Conservation (phyloP, 2,888 invertebrate species). For the Euclidia mi region DNA sequence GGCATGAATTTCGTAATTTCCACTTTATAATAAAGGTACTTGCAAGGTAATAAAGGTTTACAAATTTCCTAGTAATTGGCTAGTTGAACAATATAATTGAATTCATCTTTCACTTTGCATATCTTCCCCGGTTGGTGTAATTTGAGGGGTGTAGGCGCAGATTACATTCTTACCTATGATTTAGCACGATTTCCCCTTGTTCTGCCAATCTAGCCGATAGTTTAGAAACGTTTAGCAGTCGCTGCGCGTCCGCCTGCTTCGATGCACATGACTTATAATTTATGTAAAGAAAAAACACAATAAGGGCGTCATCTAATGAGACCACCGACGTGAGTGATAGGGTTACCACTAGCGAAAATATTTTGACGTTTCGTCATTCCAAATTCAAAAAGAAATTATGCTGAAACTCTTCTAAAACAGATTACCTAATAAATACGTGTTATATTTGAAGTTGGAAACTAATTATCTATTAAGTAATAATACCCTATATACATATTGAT, state of each 20-base stretch:
- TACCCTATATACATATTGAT: too few relatives aligned
- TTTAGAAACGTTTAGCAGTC: conserved; percentile 68
- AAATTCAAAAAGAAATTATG: background rate
- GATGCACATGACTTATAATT: conserved; percentile 69
- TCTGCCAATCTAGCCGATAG: conserved; percentile 64
- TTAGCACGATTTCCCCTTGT: conserved; percentile 58
- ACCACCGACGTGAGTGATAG: conserved; percentile 73
- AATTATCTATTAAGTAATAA: too few relatives aligned
- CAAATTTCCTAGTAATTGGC: conserved; percentile 10
- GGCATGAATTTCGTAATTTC: background rate
- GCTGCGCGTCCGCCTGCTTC: conserved; percentile 52
- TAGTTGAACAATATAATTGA: conserved; percentile 38
- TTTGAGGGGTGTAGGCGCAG: conserved; percentile 19
- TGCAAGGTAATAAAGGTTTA: background rate
- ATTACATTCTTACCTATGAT: conserved; percentile 39
- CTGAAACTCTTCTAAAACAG: too few relatives aligned
- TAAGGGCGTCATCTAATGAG: conserved; percentile 79
- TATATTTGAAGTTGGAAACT: too few relatives aligned
- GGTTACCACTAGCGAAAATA: conserved; percentile 45
- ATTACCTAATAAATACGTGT: too few relatives aligned
- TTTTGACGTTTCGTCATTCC: too few relatives aligned
- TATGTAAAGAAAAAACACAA: conserved; percentile 67
- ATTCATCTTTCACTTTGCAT: conserved; percentile 55
- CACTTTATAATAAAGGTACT: background rate
- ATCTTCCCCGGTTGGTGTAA: conserved; percentile 18